These are phyloP conservation scores for Sebastiscus albofasciatus DNA, from an alignment of 2,797 vertebrate genomes.

Conservation along the genomic window DNA sequence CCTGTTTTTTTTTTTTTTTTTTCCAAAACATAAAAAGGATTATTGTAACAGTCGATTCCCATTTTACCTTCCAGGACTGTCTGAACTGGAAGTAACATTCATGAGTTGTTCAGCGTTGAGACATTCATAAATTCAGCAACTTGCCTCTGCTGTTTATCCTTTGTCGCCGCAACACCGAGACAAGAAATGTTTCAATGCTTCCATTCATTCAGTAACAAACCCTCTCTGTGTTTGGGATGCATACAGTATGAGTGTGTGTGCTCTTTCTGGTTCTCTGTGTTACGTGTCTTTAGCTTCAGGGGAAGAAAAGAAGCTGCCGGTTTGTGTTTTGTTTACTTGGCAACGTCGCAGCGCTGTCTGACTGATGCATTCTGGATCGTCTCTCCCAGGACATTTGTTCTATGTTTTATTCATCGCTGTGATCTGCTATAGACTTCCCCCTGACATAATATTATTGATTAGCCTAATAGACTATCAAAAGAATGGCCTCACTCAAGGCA, in stretches of 20 bases:
- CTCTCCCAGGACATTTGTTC: slow-evolving; percentile 73
- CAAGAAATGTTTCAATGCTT: slow-evolving; percentile 77
- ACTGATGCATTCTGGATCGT: slow-evolving; percentile 77
- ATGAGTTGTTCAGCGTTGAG: slow-evolving; percentile 51
- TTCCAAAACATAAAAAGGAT: background rate
- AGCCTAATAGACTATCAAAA: slow-evolving; percentile 68
- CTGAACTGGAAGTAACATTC: slow-evolving; percentile 23
- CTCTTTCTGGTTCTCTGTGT: slow-evolving; percentile 63
- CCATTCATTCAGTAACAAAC: slow-evolving; percentile 80
- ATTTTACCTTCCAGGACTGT: background rate
- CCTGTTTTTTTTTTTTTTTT: background rate
- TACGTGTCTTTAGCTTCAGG: slow-evolving; percentile 72
- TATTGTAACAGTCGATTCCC: background rate
- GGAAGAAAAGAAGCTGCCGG: slow-evolving; percentile 59
- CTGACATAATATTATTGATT: slow-evolving; percentile 77
- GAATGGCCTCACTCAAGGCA: slow-evolving; percentile 50
- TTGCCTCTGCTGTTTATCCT: slow-evolving; percentile 60
- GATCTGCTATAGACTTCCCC: slow-evolving; percentile 71
- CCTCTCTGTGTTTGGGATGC: slow-evolving; percentile 73
- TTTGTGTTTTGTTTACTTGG: slow-evolving; percentile 80
- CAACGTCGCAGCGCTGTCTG: slow-evolving; percentile 72
- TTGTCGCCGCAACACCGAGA: slow-evolving; percentile 59
- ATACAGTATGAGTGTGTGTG: slow-evolving; percentile 57
- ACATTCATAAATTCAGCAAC: slow-evolving; percentile 67
- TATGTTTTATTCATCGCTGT: slow-evolving; percentile 77